These are phyloP conservation scores for Eunapius fragilis DNA, from an alignment of 37 sponge, comb jelly and placozoan genomes.

Conservation along the genomic window DNA sequence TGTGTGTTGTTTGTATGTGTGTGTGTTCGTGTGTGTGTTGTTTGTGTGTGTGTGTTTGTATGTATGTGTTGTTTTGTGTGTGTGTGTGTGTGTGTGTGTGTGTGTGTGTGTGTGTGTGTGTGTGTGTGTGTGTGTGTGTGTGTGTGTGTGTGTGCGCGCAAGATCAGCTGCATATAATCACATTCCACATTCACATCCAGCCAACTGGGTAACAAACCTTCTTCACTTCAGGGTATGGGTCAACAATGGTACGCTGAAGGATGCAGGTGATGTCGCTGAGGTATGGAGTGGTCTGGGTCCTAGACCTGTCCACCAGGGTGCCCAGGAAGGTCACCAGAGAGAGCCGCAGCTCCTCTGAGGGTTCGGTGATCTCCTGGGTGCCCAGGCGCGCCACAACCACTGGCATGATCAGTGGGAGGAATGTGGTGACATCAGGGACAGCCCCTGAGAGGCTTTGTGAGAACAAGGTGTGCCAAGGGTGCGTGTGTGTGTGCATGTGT, in stretches of 20 bases:
- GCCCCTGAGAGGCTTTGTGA: constrained; percentile 7
- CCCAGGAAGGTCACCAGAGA: constrained; percentile 54
- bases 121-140: no score
- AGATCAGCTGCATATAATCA: no score
- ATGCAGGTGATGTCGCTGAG: constrained; percentile 73
- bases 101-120: no score
- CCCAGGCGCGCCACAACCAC: constrained; percentile 81
- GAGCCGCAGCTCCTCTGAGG: constrained; percentile 92
- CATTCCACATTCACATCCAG: no score
- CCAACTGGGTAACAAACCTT: constrained; percentile 64
- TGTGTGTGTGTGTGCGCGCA: no score
- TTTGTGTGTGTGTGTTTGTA: no score
- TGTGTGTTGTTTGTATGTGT: no score
- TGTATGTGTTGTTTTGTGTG: no score
- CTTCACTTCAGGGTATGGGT: constrained; percentile 96
- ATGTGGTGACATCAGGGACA: constrained; percentile 26
- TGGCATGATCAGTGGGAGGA: constrained; percentile 75
- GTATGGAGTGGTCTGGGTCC: constrained; percentile 61
- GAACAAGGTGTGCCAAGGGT: background rate
- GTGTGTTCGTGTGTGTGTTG: no score
- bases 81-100: no score
- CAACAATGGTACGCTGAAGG: constrained; percentile 69
- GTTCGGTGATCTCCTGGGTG: constrained; percentile 82
- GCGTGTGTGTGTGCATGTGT: no score
- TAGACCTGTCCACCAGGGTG: constrained; percentile 16